A percentile compares a stretch with the other conserved stretches of the same genome.
Evolutionary conservation across 2,888 invertebrate species (phyloP).

Genomic region (Heliconius charithonia): DNA sequence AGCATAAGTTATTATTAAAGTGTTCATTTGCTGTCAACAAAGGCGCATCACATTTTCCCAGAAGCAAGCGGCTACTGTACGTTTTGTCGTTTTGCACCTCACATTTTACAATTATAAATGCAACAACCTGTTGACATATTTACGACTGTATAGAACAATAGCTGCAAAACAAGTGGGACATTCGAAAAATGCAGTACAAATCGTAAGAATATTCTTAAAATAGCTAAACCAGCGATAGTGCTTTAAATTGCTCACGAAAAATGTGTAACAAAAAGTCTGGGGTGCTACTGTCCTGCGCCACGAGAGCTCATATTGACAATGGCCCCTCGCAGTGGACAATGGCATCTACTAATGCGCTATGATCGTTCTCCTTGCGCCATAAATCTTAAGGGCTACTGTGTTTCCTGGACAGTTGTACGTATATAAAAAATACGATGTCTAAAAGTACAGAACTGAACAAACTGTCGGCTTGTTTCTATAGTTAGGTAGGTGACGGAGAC

Average conservation of each 20-base stretch:
- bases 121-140: conserved; percentile 79
- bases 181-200: conserved; percentile 27
- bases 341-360: conserved; percentile 78
- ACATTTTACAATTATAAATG: conserved; percentile 49
- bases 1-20: neutral
- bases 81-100: conserved; percentile 38
- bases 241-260: conserved; percentile 36
- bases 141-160: conserved; percentile 74
- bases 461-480: conserved; percentile 46
- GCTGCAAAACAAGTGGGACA: conserved; percentile 47
- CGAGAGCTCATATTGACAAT: conserved; percentile 57
- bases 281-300: conserved; percentile 60
- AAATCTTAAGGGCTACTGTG: conserved; percentile 67
- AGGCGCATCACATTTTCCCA: conserved; percentile 35
- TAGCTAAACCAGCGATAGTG: conserved; percentile 37
- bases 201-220: conserved; percentile 24
- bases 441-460: conserved; percentile 45
- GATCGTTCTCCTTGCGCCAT: conserved; percentile 75
- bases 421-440: conserved; percentile 40
- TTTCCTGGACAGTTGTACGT: conserved; percentile 44
- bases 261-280: conserved; percentile 45
- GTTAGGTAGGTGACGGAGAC: conserved; percentile 28
- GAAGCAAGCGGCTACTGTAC: conserved; percentile 55
- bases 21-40: neutral
- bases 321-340: conserved; percentile 76